These are phyloP conservation scores for Mus minutoides DNA, from an alignment of 2,797 vertebrate genomes.

Conservation along the genomic window DNA sequence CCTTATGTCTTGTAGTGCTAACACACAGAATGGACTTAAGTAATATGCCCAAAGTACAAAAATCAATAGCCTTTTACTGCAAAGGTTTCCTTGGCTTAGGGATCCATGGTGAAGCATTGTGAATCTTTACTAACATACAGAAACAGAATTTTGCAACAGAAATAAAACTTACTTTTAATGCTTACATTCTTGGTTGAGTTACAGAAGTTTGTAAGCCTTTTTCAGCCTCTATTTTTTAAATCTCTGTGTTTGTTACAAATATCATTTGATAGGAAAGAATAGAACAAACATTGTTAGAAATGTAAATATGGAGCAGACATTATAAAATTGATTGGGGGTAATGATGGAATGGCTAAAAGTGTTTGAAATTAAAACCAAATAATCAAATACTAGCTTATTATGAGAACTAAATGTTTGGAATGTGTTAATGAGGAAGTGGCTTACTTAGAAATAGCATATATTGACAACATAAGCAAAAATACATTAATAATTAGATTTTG, in stretches of 20 bases:
- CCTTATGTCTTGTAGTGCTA: neutral
- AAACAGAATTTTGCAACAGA: neutral
- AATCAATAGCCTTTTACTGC: neutral
- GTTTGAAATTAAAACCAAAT: neutral
- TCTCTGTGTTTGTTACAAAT: neutral
- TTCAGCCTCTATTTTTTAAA: no score
- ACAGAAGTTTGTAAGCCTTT: neutral
- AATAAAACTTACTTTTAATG: neutral
- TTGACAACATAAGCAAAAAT: neutral
- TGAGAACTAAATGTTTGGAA: neutral
- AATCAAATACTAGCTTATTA: neutral
- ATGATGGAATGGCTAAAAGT: neutral
- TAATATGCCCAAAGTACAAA: neutral
- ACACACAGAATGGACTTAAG: neutral
- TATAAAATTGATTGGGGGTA: no score
- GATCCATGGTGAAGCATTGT: neutral
- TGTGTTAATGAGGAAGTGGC: neutral
- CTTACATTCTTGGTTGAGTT: neutral
- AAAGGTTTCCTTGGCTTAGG: neutral
- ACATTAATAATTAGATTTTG: neutral
- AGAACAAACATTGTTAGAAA: neutral
- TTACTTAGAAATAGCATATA: neutral
- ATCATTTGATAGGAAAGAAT: neutral
- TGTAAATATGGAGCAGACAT: neutral
- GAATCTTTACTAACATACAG: neutral